A percentile compares a stretch with the other conserved stretches of the same genome.
These are phyloP conservation scores for Sphaerodactylus townsendi DNA, from an alignment of 2,113 vertebrate genomes.

Conservation along the genomic window DNA sequence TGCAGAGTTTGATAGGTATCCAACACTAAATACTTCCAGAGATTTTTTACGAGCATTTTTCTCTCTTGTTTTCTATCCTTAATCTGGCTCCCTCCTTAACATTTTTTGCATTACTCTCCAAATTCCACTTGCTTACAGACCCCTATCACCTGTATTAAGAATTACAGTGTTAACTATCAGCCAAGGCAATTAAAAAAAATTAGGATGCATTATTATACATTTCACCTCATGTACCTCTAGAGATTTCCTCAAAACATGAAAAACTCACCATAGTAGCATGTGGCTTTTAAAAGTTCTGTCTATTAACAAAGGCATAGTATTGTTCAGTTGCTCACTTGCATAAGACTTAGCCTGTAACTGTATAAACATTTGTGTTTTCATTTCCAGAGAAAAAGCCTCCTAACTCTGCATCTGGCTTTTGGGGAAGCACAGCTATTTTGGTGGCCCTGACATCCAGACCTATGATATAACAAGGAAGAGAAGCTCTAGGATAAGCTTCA, in stretches of 20 bases:
- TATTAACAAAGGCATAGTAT: background rate
- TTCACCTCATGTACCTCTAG: fast-evolving
- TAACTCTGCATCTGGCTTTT: conserved; percentile 30
- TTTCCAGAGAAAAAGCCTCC: background rate
- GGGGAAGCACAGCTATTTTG: background rate
- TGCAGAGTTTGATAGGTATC: background rate
- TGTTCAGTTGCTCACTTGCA: background rate
- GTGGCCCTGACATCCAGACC: conserved; percentile 14
- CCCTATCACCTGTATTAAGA: background rate
- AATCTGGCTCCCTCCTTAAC: background rate
- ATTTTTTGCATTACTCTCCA: background rate
- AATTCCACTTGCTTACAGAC: background rate
- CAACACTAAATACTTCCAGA: background rate
- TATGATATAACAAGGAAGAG: conserved; percentile 11
- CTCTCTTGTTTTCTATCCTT: background rate
- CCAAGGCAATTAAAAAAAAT: fast-evolving
- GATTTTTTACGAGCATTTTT: background rate
- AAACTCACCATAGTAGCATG: fast-evolving
- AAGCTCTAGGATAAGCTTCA: background rate
- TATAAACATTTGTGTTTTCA: fast-evolving
- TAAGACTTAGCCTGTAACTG: background rate
- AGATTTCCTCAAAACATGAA: fast-evolving
- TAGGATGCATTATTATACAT: fast-evolving
- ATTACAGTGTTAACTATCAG: fast-evolving
- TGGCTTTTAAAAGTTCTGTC: fast-evolving